Evolutionary conservation across 2,797 vertebrate species (phyloP).

Genomic region (Spheniscus humboldti): DNA sequence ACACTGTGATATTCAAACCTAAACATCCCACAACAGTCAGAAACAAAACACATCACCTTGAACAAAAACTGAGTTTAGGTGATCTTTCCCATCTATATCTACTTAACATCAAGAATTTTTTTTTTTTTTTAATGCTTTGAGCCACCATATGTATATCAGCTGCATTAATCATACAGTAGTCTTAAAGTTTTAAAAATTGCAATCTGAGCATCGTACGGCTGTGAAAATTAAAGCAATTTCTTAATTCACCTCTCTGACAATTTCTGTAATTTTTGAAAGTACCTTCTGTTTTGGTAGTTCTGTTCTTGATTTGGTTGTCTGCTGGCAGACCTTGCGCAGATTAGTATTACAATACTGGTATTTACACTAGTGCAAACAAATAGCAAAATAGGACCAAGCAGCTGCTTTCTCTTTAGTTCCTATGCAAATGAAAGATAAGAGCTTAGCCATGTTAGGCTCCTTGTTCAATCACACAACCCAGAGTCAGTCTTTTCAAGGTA

Average conservation of each 20-base stretch:
- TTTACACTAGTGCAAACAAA: constrained; percentile 10
- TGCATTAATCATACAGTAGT: background rate
- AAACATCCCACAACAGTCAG: background rate
- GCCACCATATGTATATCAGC: background rate
- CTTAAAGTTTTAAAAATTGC: background rate
- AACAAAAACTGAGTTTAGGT: background rate
- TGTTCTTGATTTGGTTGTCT: background rate
- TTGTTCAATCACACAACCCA: background rate
- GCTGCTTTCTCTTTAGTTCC: constrained; percentile 2
- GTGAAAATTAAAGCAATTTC: background rate
- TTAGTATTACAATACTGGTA: background rate
- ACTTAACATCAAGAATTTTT: background rate
- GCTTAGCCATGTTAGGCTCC: constrained; percentile 22
- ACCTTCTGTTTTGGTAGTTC: background rate
- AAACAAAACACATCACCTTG: background rate
- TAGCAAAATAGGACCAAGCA: background rate
- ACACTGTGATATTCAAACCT: background rate
- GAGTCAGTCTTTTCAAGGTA: constrained; percentile 25
- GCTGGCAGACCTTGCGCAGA: background rate
- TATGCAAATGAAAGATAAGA: constrained; percentile 8
- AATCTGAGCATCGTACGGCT: background rate
- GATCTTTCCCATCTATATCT: background rate
- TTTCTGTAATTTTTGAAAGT: background rate
- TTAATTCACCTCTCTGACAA: background rate
- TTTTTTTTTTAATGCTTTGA: background rate